Percentiles rank a stretch among this genome's conserved stretches.
Evolutionary conservation across 2,113 vertebrate species (phyloP).

Genomic region (Trogon melanurus): DNA sequence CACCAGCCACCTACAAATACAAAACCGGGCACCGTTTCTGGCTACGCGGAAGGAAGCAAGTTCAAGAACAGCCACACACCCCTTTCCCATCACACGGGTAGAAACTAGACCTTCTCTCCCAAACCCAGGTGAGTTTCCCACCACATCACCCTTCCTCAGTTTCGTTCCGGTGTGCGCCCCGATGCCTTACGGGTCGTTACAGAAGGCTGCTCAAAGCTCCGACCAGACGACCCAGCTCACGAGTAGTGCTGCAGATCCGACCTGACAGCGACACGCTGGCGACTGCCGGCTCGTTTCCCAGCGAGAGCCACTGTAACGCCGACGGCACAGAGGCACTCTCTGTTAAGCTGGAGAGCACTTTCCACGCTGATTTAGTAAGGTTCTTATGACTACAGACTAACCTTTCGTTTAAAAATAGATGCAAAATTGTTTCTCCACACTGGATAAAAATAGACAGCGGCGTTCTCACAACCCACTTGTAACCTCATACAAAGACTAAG

Average conservation of each 20-base stretch:
- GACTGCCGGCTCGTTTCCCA: not conserved
- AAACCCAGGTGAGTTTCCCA: not conserved
- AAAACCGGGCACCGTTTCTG: not conserved
- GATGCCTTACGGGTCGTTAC: not conserved
- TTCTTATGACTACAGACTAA: conserved; percentile 28
- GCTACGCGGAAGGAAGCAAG: not conserved
- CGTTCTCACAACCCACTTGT: not conserved
- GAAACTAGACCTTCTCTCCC: not conserved
- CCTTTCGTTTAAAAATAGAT: conserved; percentile 50
- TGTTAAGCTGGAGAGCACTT: not conserved
- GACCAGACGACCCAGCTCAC: not conserved
- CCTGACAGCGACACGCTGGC: not conserved
- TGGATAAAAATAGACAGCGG: conserved; percentile 32
- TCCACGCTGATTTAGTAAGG: not conserved
- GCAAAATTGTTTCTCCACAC: conserved; percentile 5
- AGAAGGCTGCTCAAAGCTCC: not conserved
- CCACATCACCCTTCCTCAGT: not conserved
- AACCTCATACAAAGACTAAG: conserved; percentile 4
- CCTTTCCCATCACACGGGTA: not conserved
- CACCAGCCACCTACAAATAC: conserved; percentile 92
- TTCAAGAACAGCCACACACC: not conserved
- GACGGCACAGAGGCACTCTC: not conserved
- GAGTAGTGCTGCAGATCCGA: not conserved
- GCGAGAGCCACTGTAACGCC: not conserved
- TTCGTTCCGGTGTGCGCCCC: not conserved